Percentiles rank a stretch among this genome's conserved stretches.
Conservation (phyloP, 2,113 vertebrate species). For the Ptyas mucosa region DNA sequence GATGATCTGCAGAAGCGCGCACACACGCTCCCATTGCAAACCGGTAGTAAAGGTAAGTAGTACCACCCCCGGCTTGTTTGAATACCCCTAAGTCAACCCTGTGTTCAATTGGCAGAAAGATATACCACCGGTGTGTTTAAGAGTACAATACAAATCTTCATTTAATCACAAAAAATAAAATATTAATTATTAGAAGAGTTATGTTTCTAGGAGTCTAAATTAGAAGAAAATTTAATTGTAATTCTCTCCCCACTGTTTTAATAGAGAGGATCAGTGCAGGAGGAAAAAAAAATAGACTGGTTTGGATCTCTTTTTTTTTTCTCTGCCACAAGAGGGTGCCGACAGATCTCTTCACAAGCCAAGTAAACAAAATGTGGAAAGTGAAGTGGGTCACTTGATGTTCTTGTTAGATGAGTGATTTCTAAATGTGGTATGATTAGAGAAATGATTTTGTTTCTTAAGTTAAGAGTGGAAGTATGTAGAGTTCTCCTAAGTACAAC, state of each 20-base stretch:
- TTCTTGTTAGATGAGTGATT: background rate
- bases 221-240: background rate
- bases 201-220: background rate
- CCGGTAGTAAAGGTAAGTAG: too few species aligned
- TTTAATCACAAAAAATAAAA: background rate
- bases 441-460: background rate
- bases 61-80: background rate
- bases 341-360: constrained; percentile 33
- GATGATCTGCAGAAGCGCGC: too few species aligned
- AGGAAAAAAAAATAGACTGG: background rate
- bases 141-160: background rate
- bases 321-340: constrained; percentile 60
- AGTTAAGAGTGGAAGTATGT: background rate
- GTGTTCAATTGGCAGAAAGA: background rate
- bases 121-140: background rate
- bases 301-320: background rate
- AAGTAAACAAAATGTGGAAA: background rate
- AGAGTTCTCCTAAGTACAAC: background rate
- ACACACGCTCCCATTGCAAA: too few species aligned
- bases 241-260: fast-evolving
- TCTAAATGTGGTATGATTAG: background rate
- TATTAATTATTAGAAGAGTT: fast-evolving
- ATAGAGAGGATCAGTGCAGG: background rate
- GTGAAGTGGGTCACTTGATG: constrained; percentile 22
- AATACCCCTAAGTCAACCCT: background rate